Base-by-base conservation (phyloP, 2,797 vertebrate species). In the Anabas testudineus region DNA sequence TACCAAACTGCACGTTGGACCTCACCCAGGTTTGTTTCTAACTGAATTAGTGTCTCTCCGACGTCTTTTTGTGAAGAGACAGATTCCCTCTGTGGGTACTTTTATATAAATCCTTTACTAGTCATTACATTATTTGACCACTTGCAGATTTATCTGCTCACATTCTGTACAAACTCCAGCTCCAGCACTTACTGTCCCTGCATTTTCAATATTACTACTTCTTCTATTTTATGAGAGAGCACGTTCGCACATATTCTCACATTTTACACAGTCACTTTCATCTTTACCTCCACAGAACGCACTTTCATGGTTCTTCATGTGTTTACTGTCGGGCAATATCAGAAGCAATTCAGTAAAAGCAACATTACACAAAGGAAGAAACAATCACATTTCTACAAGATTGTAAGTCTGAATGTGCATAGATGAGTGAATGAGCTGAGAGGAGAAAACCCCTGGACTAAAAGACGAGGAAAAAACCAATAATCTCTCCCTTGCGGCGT, bases 391-490 rank as follows among this genome's bases (percentile, higher is more conserved):
- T 67, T 66, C 43, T 16, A 10, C n/a, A 49, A 47, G 21, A 71
- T 8, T 54, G 56, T 60, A 72, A 55, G 71, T 72, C 24, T 43
- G 56, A 10, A 49, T 52, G 46, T 32, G n/a, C 15, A 46, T 32
- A 36, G 65, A 41, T 12, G 24, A 83, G 37, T 13, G 21, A 66
- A 71, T 51, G 52, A 65, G 54, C 7, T 21, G 32, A 37, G 48
- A n/a, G 34, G 46, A 76, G 34, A 42, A 76, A 83, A 61, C 53
- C 52, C 68, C 30, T 39, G 41, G 46, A 77, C 47, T 51, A 53
- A 75, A 43, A 63, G 59, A 70, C 2, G 49, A 71, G 51, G 71
- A 74, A 76, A 68, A 76, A 71, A 82, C 68, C 74, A 90, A 74
- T 75, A 74, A 71, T 71, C 60, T 81, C 53, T 80, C 75, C 72